These are phyloP conservation scores for Dendroctonus valens DNA, from an alignment of 1,140 invertebrate species.

Conservation along the genomic window DNA sequence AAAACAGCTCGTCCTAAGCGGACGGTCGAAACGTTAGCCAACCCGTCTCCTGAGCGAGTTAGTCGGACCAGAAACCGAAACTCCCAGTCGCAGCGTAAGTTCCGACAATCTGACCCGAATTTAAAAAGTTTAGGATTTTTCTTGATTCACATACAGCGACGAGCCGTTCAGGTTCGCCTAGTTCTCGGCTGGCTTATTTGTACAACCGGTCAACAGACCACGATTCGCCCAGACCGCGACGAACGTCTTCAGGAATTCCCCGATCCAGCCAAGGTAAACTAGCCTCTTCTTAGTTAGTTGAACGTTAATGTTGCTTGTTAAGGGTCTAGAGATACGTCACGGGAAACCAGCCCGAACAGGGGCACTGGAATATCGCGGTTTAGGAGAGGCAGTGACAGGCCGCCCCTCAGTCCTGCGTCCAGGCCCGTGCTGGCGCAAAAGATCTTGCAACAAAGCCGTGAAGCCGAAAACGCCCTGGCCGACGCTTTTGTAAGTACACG, in stretches of 20 bases:
- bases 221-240: conserved; percentile 45
- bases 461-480: conserved; percentile 80
- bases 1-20: conserved; percentile 63
- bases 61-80: conserved; percentile 61
- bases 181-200: conserved; percentile 68
- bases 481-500: conserved; percentile 65
- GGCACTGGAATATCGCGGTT: conserved; percentile 40
- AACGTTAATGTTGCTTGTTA: background rate
- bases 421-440: conserved; percentile 74
- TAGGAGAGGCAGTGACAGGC: conserved; percentile 55
- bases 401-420: conserved; percentile 53
- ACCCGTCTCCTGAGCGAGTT: conserved; percentile 63
- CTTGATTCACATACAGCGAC: conserved; percentile 60
- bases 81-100: conserved; percentile 89
- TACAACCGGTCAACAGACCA: conserved; percentile 59
- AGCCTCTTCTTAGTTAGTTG: background rate
- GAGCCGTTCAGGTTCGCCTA: conserved; percentile 77
- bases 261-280: conserved; percentile 59
- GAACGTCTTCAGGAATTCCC: conserved; percentile 67
- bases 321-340: conserved; percentile 64
- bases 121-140: too few species aligned
- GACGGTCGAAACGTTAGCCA: conserved; percentile 53
- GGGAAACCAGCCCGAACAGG: conserved; percentile 64
- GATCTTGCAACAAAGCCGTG: conserved; percentile 82
- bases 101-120: background rate